phyloP scores from a whole-genome alignment of 2,888 invertebrate genomes.

The Campoplex capitator region DNA sequence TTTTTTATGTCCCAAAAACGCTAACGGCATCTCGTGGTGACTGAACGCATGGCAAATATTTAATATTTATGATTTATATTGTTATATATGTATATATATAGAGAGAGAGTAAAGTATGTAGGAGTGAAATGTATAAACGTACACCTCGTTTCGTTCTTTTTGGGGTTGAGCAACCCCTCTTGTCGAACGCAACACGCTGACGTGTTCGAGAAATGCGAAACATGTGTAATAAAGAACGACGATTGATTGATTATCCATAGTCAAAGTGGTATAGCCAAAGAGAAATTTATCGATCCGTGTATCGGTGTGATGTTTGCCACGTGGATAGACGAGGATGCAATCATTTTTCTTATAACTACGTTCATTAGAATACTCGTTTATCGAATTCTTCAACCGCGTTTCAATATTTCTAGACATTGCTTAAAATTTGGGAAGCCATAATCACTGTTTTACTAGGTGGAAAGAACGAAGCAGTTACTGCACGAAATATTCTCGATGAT shows the following conservation, averaged over 20 bases:
- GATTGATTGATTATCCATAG: constrained; percentile 71
- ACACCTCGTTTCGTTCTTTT: neutral
- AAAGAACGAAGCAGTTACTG: neutral
- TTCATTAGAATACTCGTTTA: neutral
- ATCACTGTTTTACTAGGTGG: too few species aligned
- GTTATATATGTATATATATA: neutral
- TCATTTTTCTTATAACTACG: neutral
- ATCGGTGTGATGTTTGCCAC: neutral
- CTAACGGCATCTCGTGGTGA: neutral
- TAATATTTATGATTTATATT: too few species aligned
- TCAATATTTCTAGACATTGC: neutral
- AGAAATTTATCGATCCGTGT: constrained; percentile 14
- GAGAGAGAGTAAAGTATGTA: neutral
- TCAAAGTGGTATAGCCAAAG: constrained; percentile 49
- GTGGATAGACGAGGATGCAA: neutral
- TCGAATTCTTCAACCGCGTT: neutral
- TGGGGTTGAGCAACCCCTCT: constrained; percentile 47
- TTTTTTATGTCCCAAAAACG: neutral
- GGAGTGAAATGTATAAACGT: neutral
- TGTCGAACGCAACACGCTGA: constrained; percentile 39
- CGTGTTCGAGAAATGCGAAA: constrained; percentile 54
- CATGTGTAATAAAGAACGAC: constrained; percentile 47
- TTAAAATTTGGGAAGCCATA: neutral
- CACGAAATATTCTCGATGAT: too few species aligned
- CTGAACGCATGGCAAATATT: neutral